phyloP scores from a whole-genome alignment of 2,888 invertebrate species.

The Dryomyza anilis region DNA sequence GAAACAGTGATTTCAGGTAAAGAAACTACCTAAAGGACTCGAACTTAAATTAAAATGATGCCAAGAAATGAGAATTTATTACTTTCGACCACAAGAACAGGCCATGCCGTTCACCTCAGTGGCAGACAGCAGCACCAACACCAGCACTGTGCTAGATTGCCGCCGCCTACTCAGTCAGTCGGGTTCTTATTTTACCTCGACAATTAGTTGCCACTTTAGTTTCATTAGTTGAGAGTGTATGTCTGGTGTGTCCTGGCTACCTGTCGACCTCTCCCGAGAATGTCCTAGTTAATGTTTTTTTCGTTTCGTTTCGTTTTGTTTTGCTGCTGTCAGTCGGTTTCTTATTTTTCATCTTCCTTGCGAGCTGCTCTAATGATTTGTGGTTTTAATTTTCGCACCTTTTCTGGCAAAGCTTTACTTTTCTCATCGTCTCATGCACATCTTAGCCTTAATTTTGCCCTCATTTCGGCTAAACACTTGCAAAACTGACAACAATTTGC shows the following conservation, averaged over 20 bases:
- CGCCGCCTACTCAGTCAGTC: background rate
- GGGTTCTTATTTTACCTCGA: background rate
- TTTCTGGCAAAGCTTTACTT: background rate
- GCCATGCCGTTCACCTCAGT: no score
- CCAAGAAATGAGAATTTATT: constrained; percentile 17
- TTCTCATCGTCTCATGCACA: background rate
- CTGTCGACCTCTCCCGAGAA: background rate
- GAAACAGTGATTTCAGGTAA: background rate
- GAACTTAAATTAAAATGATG: constrained; percentile 7
- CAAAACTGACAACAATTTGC: background rate
- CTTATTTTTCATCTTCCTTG: background rate
- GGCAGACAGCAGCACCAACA: constrained; percentile 34
- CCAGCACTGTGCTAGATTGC: constrained; percentile 33
- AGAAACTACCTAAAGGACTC: background rate
- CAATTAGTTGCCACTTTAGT: constrained; percentile 13
- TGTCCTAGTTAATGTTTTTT: background rate
- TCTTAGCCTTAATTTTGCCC: background rate
- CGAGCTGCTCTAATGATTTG: background rate
- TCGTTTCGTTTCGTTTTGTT: background rate
- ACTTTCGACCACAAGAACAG: constrained; percentile 5
- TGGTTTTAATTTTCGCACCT: background rate
- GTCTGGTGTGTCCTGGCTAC: background rate
- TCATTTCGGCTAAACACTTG: background rate
- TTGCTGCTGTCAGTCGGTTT: background rate
- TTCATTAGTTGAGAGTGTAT: background rate